Evolutionary conservation across 1,140 invertebrate genomes (phyloP), one percentile per base, ranked within the genome.

Genomic region (Lepidurus packardi): DNA sequence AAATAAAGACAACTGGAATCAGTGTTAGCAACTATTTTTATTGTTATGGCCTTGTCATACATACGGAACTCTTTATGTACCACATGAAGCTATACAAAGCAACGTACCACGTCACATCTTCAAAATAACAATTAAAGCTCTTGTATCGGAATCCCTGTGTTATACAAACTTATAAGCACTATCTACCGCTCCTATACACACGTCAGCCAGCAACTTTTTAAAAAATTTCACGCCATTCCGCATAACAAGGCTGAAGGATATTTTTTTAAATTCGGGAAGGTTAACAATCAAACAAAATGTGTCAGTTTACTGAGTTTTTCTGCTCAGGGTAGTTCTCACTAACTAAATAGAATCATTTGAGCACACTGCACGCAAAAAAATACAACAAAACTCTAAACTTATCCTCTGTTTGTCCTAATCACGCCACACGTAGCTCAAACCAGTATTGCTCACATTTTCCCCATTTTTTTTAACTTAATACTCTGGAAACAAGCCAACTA

Each of bases 151-250:
- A 65, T 65, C n/a, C 53, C 16, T 47, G 16, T 65, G 53, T 65
- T 65, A 65, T 65, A 13, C 53, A 65, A 65, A 65, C 53, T 65
- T 65, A 65, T 65, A 65, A 65, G 53, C 53, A 65, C 53, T 65
- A 34, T 34, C 53, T 65, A 65, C 53, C 53, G 53, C 53, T 65
- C 53, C 53, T 65, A 65, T 65, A n/a, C 53, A 65, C 53, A 65
- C 53, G 16, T 65, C 53, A 65, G 8, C 13, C 13, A 65, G 6
- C 13, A n/a, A 9, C 13, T n/a, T 11, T 7, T n/a, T n/a, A 13
- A 1, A 65, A 65, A 65, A 65, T 47, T 47, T 65, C 53, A 65
- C 8, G 53, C 53, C 53, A 65, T 65, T 65, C 13, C 53, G 8
- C 6, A 65, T 4, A 65, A 65, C 13, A 65, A 65, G 53, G 53